phyloP scores from a whole-genome alignment of 1,140 invertebrate species.

The Streblospio benedicti region DNA sequence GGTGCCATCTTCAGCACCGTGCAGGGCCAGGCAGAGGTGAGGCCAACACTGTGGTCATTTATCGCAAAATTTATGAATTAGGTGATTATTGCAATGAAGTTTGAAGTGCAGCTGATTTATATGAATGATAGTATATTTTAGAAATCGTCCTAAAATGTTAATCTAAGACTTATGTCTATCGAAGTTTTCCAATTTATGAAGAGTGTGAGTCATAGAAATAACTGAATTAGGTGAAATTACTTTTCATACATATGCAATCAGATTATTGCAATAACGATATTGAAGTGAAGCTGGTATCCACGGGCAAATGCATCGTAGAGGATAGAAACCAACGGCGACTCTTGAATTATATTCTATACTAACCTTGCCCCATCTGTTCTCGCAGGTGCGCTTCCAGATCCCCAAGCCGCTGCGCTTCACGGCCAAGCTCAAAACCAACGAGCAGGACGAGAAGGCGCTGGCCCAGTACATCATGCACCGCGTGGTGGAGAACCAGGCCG shows the following conservation, averaged over 20 bases:
- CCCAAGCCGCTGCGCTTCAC: constrained; percentile 40
- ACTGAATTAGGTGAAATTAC: too few species aligned
- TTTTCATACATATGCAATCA: too few species aligned
- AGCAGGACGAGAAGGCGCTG: constrained; percentile 33
- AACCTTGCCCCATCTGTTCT: constrained; percentile 25
- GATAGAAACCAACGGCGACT: background rate
- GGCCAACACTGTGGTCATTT: too few species aligned
- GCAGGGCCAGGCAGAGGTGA: constrained; percentile 19
- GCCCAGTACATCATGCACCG: constrained; percentile 41
- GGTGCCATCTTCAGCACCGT: constrained; percentile 34
- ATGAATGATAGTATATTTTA: too few species aligned
- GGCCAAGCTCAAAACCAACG: constrained; percentile 43
- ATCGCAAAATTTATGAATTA: background rate
- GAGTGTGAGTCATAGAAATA: too few species aligned
- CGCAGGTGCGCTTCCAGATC: constrained; percentile 26
- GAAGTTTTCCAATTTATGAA: too few species aligned
- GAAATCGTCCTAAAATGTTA: too few species aligned
- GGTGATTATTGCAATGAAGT: background rate
- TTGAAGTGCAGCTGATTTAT: too few species aligned
- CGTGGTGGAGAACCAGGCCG: constrained; percentile 40
- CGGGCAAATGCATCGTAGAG: too few species aligned
- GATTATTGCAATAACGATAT: too few species aligned
- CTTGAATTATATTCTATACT: background rate
- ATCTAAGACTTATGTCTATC: too few species aligned
- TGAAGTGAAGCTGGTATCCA: too few species aligned